Base-by-base conservation (phyloP, 2,113 vertebrate species). In the Motacilla alba region DNA sequence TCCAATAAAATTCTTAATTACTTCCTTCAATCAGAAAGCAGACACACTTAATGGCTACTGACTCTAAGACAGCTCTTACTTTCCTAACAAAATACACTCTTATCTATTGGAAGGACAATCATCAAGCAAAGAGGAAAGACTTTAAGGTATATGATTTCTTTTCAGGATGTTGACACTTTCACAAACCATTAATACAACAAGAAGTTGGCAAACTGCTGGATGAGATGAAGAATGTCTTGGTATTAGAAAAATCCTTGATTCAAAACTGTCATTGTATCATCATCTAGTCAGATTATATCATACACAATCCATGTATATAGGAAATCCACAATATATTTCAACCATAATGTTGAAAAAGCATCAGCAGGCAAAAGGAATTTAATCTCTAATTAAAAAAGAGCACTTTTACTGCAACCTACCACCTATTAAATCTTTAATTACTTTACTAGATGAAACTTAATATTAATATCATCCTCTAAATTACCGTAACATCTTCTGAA, bases 391-490 rank as follows among this genome's bases (percentile, higher is more conserved):
- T 83, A 31, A 26, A 95, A 96, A 94, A 89, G 50, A 95, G 53
- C 41, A 89, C 94, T 95, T 98, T 97, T 85, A 72, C 44, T 90
- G 58, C 76, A 95, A 88, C 79, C 50, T 88, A 92, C 44, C 76
- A 70, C 81, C 46, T 94, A 97, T 95, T 93, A 97, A 96, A 97
- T 95, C 77, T 96, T 96, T 95, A 96, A 97, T 97, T 93, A 87
- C 73, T 97, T 96, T 95, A 94, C 77, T 94, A 96, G 83, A 96
- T 96, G 28, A 97, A 96, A 95, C 73, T 94, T 93, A 97, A 86
- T 94, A 96, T 96, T 97, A 97, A 93, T 96, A 96, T 46, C 72
- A 87, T 81, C 52, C 41, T 86, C 59, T 79, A 97, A 96, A 97
- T 97, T 97, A 95, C 89, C 88, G 8, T 97, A 96, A 97, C 93